Conservation (phyloP, 2,113 vertebrate species). For the Meleagris gallopavo region DNA sequence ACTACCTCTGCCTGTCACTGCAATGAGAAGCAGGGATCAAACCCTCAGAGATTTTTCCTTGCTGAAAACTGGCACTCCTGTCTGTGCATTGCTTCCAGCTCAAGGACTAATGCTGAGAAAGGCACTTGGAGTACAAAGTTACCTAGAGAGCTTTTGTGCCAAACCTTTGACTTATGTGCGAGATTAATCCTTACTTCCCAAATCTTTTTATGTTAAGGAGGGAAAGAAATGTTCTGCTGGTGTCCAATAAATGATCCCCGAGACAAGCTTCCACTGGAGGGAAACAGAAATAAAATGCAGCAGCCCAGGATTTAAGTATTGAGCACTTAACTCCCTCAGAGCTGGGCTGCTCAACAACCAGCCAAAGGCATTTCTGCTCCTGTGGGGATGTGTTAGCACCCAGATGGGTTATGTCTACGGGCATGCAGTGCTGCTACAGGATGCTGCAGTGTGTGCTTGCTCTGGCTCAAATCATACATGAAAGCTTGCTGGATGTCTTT, state of each 20-base stretch:
- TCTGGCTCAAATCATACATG: not conserved
- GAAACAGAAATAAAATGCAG: not conserved
- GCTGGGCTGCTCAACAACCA: not conserved
- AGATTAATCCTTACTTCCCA: slow-evolving; percentile 32
- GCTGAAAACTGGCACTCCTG: not conserved
- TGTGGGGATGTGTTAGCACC: rapidly evolving
- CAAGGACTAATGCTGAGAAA: slow-evolving; percentile 26
- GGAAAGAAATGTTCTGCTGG: not conserved
- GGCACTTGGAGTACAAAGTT: slow-evolving; percentile 6
- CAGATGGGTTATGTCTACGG: rapidly evolving
- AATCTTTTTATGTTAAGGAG: not conserved
- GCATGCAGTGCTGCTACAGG: not conserved
- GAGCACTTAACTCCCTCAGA: not conserved
- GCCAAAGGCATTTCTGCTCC: rapidly evolving
- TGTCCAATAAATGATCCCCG: not conserved
- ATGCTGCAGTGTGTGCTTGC: not conserved
- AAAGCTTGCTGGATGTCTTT: not conserved
- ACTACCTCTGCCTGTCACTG: not conserved
- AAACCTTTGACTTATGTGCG: rapidly evolving
- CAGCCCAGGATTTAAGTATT: not conserved
- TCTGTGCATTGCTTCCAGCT: not conserved
- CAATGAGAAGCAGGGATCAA: not conserved
- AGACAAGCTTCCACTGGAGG: not conserved
- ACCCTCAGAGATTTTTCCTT: not conserved
- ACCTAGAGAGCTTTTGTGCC: not conserved